Percentiles rank a stretch among this genome's conserved stretches.
These are phyloP conservation scores for Ferdinandea cuprea DNA, from an alignment of 2,888 invertebrate species.

Conservation along the genomic window DNA sequence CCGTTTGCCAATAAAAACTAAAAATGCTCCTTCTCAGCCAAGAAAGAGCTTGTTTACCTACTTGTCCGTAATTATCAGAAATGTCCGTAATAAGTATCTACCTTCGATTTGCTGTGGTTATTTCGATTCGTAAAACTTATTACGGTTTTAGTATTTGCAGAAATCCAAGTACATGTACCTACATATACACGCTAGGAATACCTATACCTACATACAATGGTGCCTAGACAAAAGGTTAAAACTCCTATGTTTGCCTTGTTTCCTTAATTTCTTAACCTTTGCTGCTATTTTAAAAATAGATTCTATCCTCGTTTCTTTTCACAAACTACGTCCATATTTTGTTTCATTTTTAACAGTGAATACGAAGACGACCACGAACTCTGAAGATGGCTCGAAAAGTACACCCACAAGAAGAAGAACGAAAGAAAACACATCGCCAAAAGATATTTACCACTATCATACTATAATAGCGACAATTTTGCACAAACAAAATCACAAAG, in stretches of 20 bases:
- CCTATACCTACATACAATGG: too few relatives aligned
- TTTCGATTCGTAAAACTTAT: too few relatives aligned
- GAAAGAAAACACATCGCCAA: constrained; percentile 22
- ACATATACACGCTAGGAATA: too few relatives aligned
- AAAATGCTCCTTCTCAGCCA: too few relatives aligned
- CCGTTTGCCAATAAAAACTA: too few relatives aligned
- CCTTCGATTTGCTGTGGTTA: too few relatives aligned
- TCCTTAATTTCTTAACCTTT: background rate
- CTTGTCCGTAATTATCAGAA: too few relatives aligned
- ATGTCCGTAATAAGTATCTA: too few relatives aligned
- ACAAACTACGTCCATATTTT: background rate
- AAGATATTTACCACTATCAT: constrained; percentile 58
- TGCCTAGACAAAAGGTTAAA: background rate
- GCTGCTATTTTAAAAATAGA: constrained; percentile 52
- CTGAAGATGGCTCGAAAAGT: constrained; percentile 23
- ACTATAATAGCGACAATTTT: constrained; percentile 46
- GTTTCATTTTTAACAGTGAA: background rate
- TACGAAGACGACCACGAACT: background rate
- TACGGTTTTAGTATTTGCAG: too few relatives aligned
- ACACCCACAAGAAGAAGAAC: constrained; percentile 47
- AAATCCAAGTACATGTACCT: too few relatives aligned
- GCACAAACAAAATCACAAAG: constrained; percentile 21
- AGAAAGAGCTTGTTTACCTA: too few relatives aligned
- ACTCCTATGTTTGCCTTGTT: background rate
- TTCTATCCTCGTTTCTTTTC: background rate